Evolutionary conservation across 2,113 vertebrate species (phyloP), one percentile per base, ranked within the genome.

Genomic region (Albula goreensis): DNA sequence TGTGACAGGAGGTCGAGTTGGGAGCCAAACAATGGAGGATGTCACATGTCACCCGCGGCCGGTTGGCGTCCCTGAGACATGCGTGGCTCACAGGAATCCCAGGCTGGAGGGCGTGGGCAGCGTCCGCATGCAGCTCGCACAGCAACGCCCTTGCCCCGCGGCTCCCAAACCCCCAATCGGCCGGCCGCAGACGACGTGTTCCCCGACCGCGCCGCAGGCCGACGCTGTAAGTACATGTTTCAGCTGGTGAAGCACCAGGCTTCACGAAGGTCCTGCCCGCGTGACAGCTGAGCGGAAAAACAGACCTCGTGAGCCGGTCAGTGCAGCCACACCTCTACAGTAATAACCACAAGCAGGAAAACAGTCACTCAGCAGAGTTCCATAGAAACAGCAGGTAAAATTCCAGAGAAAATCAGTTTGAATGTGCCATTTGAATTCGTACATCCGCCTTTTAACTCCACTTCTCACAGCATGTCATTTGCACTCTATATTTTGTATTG

Each of bases 121-220:
- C 50, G 56, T 83, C 66, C n/a, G 66, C 63, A n/a, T 86, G 74
- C 19, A 41, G 50, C 82, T 86, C 79, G 60, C 70, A 86, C 81
- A 56, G 31, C 31, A 41, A 41, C 31, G 31, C 52, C 82, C 81
- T 83, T 86, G 31, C 63, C 78, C 52, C 7, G 85, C 81, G 81
- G 77, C 85, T 78, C 60, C 63, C 82, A 79, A 83, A 82, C 78
- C 81, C 86, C 63, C 57, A 78, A 83, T 80, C 31, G 86, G 22
- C 77, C 5, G 70, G 74, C 74, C 86, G 63, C 86, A 87, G 77
- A 79, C 53, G n/a, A n/a, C 50, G 81, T 80, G 78, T 87, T 87
- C 78, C n/a, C 22, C 70, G 53, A 83, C 52, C 82, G 57, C 74
- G 60, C 74, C 78, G 41, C 17, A 57, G 74, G 56, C 3, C n/a